Conservation (phyloP, 2,797 vertebrate species). For the Myiotriccus ornatus region DNA sequence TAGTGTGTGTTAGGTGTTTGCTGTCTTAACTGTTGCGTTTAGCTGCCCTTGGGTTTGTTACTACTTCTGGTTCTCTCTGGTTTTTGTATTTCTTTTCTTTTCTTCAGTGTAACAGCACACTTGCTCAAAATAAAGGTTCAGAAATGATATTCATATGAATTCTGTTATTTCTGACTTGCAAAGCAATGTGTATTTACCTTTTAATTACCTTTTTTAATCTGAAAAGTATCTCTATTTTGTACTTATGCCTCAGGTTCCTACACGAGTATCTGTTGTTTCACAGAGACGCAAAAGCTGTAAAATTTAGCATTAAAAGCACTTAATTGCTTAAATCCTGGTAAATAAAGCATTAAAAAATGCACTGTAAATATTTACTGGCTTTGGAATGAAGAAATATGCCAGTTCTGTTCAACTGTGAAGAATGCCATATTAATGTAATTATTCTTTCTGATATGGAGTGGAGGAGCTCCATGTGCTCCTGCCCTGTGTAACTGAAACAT, state of each 20-base stretch:
- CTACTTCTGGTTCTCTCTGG: background rate
- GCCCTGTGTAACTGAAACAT: background rate
- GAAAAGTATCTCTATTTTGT: background rate
- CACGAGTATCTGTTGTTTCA: background rate
- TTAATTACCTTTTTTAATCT: background rate
- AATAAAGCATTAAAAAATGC: background rate
- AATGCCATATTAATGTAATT: background rate
- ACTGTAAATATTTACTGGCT: background rate
- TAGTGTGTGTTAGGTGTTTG: background rate
- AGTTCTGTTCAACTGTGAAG: background rate
- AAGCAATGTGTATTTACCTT: background rate
- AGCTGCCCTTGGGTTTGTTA: background rate
- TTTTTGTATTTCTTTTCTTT: background rate
- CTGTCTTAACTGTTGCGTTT: background rate
- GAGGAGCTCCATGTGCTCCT: background rate
- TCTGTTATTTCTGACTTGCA: background rate
- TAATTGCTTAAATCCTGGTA: background rate
- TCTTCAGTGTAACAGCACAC: background rate
- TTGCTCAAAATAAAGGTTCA: background rate
- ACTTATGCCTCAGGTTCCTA: background rate
- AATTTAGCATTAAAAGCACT: background rate
- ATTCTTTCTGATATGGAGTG: background rate
- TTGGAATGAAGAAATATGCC: background rate
- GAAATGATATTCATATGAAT: background rate
- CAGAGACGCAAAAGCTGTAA: background rate